phyloP scores from a whole-genome alignment of 1,140 invertebrate genomes.

The Neodiprion fabricii region DNA sequence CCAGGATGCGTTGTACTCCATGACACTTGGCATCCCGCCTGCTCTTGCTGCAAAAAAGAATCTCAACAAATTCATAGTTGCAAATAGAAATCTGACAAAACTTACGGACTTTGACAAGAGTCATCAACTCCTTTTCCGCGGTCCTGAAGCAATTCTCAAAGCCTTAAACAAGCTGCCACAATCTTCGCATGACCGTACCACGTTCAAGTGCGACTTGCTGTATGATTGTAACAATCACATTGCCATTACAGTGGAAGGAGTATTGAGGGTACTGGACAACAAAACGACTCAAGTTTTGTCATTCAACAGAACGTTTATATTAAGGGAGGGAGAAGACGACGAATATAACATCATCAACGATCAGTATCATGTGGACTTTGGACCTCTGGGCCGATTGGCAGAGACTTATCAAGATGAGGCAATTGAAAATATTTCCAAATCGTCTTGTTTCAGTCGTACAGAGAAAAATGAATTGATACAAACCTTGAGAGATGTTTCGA shows the following conservation, averaged over 20 bases:
- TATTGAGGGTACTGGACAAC: constrained; percentile 37
- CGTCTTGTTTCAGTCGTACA: constrained; percentile 36
- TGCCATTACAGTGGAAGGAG: constrained; percentile 43
- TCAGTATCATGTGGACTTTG: constrained; percentile 41
- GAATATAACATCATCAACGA: constrained; percentile 57
- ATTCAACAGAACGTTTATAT: constrained; percentile 52
- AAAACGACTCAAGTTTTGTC: constrained; percentile 32
- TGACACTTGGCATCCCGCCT: constrained; percentile 38
- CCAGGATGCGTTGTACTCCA: constrained; percentile 48
- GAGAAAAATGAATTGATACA: constrained; percentile 43
- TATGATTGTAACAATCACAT: constrained; percentile 33
- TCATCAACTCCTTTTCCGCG: constrained; percentile 41
- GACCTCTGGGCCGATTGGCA: constrained; percentile 19
- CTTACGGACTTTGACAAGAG: constrained; percentile 21
- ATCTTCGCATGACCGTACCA: constrained; percentile 44
- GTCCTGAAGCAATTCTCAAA: constrained; percentile 44
- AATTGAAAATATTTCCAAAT: constrained; percentile 25
- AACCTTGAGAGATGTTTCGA: constrained; percentile 38
- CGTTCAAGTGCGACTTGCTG: constrained; percentile 44
- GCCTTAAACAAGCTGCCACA: constrained; percentile 41
- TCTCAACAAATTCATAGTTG: constrained; percentile 22
- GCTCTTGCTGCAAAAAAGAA: constrained; percentile 17
- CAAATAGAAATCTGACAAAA: constrained; percentile 43
- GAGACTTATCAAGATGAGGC: constrained; percentile 25
- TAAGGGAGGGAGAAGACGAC: constrained; percentile 39